Evolutionary conservation across 2,113 vertebrate species (phyloP), one percentile per base, ranked within the genome.

Genomic region (Hippotragus niger): DNA sequence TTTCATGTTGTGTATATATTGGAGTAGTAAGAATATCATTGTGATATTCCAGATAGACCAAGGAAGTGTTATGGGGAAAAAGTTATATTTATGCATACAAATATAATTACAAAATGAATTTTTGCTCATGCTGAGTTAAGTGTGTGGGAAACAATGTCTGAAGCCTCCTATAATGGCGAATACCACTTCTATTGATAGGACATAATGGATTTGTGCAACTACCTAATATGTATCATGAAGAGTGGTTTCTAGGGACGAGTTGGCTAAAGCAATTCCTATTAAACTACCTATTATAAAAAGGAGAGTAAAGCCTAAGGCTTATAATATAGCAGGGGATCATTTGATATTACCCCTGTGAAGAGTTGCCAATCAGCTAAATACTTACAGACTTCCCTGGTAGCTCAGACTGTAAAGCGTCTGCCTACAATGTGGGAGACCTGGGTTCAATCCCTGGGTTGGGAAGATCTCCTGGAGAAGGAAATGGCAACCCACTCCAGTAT

Each of bases 401-500:
- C 9, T 36, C 64, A 36, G n/a, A 71, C 16, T 0, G 0, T 36
- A 71, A 71, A 71, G n/a, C 9, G 1, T 71, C n/a, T 71, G 4
- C 64, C 64, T 71, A 36, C 64, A 71, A 71, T 71, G 64, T 71
- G 17, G n/a, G 64, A 36, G 64, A 71, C 17, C n/a, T 10, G 19
- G 64, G 17, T 71, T 71, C 16, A 71, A 3, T 71, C 64, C n/a
- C 64, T 67, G 17, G n/a, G 64, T 36, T 2, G n/a, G 19, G 17
- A 71, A 21, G 64, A 71, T n/a, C 17, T 36, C 17, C 64, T 36
- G 64, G 64, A 36, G n/a, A 71, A 71, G 64, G 64, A 71, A 71
- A 71, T 71, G 17, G 33, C 64, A 71, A 36, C 64, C n/a, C 9
- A 71, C 64, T 71, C 64, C 64, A 71, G 64, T 21, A 36, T 36